Conservation (phyloP, 2,797 vertebrate genomes). For the Cossypha polioptera region DNA sequence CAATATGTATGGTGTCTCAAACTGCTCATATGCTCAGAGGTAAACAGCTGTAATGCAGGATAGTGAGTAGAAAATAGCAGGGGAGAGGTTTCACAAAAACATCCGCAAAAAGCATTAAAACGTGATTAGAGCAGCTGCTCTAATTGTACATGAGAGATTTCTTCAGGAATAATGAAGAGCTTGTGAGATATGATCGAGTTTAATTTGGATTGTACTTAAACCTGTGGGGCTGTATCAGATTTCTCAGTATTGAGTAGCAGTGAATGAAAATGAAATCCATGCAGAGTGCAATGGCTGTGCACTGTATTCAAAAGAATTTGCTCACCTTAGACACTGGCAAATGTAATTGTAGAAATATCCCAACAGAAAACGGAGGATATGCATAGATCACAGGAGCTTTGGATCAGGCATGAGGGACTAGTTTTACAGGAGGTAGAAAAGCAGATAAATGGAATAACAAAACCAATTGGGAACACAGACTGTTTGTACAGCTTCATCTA, state of each 20-base stretch:
- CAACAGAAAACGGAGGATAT: not conserved
- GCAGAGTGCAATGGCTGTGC: not conserved
- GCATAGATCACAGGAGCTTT: not conserved
- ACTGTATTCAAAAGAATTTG: not conserved
- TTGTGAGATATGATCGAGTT: slow-evolving; percentile 33
- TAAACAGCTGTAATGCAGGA: not conserved
- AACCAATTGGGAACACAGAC: not conserved
- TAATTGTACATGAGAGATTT: not conserved
- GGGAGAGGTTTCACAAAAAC: not conserved
- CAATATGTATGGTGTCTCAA: not conserved
- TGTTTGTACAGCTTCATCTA: not conserved
- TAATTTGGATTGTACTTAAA: slow-evolving; percentile 30
- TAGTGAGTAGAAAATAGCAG: not conserved
- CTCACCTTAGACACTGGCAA: not conserved
- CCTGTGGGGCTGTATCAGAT: not conserved
- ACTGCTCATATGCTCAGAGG: not conserved
- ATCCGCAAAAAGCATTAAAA: not conserved
- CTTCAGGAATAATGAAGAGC: slow-evolving; percentile 2
- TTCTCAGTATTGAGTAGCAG: not conserved
- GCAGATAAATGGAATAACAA: not conserved
- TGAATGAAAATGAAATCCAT: not conserved
- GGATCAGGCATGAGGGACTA: not conserved
- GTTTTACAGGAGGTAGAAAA: not conserved
- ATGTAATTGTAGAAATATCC: slow-evolving; percentile 11
- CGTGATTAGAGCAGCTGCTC: not conserved